Evolutionary conservation across 2,888 invertebrate species (phyloP).

Genomic region (Corbicula japonica): DNA sequence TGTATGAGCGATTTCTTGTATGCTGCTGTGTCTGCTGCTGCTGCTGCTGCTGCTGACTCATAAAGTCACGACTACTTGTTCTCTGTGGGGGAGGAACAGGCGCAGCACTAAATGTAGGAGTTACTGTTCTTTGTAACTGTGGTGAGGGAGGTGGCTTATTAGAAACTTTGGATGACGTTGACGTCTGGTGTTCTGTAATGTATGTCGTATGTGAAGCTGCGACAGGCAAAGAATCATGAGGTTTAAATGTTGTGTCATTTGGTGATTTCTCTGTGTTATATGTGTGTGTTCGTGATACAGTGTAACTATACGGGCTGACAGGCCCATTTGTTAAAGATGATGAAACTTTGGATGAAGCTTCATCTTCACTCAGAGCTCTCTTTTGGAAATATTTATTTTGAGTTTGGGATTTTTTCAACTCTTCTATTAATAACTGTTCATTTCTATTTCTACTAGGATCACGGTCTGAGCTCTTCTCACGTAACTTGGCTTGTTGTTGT

Average conservation of each 20-base stretch:
- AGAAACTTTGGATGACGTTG: slow-evolving; percentile 59
- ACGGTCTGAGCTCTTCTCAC: slow-evolving; percentile 71
- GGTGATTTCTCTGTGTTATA: slow-evolving; percentile 69
- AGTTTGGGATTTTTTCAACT: slow-evolving; percentile 86
- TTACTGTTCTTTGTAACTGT: slow-evolving; percentile 68
- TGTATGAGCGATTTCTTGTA: slow-evolving; percentile 68
- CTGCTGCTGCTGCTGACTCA: slow-evolving; percentile 65
- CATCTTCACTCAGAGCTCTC: slow-evolving; percentile 88
- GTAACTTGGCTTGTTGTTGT: slow-evolving; percentile 85
- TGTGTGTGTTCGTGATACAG: slow-evolving; percentile 69
- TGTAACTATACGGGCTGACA: slow-evolving; percentile 69
- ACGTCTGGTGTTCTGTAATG: slow-evolving; percentile 61
- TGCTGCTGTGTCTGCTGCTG: slow-evolving; percentile 53
- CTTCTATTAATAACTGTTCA: slow-evolving; percentile 94
- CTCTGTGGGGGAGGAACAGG: slow-evolving; percentile 73
- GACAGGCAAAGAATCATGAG: slow-evolving; percentile 50
- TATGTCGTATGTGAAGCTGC: slow-evolving; percentile 62
- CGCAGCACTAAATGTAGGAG: slow-evolving; percentile 53
- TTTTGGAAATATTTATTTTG: slow-evolving; percentile 88
- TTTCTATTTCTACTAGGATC: slow-evolving; percentile 75
- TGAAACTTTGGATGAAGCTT: slow-evolving; percentile 62
- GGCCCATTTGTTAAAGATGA: slow-evolving; percentile 76
- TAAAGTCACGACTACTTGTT: slow-evolving; percentile 81
- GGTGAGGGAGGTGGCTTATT: slow-evolving; percentile 79
- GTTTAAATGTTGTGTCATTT: slow-evolving; percentile 55